Evolutionary conservation across 2,797 vertebrate species (phyloP), one percentile per base, ranked within the genome.

Genomic region (Rhabdomys pumilio): DNA sequence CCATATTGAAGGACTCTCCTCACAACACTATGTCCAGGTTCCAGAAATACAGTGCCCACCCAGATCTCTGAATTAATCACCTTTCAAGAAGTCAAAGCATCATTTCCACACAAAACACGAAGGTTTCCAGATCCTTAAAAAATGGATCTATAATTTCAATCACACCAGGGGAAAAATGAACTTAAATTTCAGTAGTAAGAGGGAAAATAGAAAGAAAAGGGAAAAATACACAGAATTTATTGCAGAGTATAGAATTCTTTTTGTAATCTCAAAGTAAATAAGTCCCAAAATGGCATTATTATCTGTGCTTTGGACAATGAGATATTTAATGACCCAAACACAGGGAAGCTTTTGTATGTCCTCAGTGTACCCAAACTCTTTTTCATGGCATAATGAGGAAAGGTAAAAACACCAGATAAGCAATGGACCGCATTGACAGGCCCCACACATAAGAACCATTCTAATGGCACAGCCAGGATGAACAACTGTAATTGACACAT

Each of bases 111-210:
- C 19, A 77, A 61, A 61, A 90, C 8, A 41, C 17, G 57, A 76
- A 88, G 2, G 69, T 75, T 85, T 92, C 47, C 86, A 89, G 82
- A 88, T 87, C 19, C 41, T 93, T 50, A 83, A 89, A 2, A 80
- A 86, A 96, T 29, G 17, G 4, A 89, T 53, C 82, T 0, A 34
- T 11, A 85, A 89, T 83, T 77, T 89, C 44, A 88, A 90, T 9
- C 34, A 92, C 20, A 72, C 55, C 20, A 57, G 47, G 26, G 41
- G 91, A 96, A 91, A 94, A 65, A 86, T 6, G n/a, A 41, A 26
- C n/a, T 59, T 73, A 91, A 89, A 61, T 91, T 89, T 94, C 69
- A 91, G 29, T 76, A 86, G 86, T 34, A 53, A 24, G 86, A 10
- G 4, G 14, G 6, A 93, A 93, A 77, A 72, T 10, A 41, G 31